A percentile compares a stretch with the other conserved stretches of the same genome.
Evolutionary conservation across 92 coral and sea anemone genomes (phyloP).

Genomic region (Phenganax subtilis): DNA sequence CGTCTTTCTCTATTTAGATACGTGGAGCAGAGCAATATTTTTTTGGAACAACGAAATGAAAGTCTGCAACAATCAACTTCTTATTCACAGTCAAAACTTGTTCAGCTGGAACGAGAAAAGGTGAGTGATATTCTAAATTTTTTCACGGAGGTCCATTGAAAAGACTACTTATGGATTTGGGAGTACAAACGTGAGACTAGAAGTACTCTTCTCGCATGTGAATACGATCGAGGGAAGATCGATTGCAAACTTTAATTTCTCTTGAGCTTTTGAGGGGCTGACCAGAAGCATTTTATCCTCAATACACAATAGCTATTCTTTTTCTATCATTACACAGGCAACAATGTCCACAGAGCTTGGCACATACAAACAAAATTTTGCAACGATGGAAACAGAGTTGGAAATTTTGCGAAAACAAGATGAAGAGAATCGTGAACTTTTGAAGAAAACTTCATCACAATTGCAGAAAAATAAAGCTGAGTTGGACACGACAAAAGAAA

Average conservation of each 20-base stretch:
- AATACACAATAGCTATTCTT: not conserved
- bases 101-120: conserved; percentile 88
- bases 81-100: conserved; percentile 75
- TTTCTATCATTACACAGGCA: conserved; percentile 41
- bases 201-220: too few relatives aligned
- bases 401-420: conserved; percentile 75
- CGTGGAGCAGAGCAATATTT: conserved; percentile 91
- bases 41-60: conserved; percentile 93
- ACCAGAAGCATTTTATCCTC: not conserved
- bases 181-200: too few relatives aligned
- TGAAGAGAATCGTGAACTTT: conserved; percentile 62
- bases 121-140: conserved; percentile 27
- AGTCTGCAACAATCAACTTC: conserved; percentile 83
- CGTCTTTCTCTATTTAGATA: conserved; percentile 51
- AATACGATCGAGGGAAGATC: too few relatives aligned
- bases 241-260: too few relatives aligned
- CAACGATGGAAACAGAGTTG: conserved; percentile 66
- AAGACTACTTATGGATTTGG: too few relatives aligned
- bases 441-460: conserved; percentile 58
- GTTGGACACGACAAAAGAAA: conserved; percentile 66
- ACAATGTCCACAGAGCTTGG: conserved; percentile 72
- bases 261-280: too few relatives aligned
- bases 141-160: too few relatives aligned
- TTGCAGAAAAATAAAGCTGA: conserved; percentile 67
- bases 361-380: conserved; percentile 67